Percentiles rank a stretch among this genome's conserved stretches.
Evolutionary conservation across 37 sponge, comb jelly and placozoan species (phyloP).

Genomic region (Bolinopsis microptera): DNA sequence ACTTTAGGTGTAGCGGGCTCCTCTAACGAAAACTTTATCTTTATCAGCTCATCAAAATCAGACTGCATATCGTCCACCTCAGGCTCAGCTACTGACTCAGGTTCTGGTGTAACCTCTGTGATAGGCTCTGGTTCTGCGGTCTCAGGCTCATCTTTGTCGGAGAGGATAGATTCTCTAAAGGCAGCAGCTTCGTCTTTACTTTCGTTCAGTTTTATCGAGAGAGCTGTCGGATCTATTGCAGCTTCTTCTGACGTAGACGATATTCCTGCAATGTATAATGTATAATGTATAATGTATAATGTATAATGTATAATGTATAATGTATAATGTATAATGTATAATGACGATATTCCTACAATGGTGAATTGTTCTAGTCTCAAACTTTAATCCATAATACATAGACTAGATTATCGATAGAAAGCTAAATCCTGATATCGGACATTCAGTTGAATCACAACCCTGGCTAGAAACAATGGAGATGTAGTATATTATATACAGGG

Average conservation of each 20-base stretch:
- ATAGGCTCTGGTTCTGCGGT: neutral
- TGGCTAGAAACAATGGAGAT: no score
- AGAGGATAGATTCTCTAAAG: constrained; percentile 4
- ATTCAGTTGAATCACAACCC: no score
- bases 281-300: no score
- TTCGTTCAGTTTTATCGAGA: constrained; percentile 25
- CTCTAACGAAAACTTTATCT: neutral
- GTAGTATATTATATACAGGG: no score
- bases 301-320: no score
- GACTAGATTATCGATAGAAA: no score
- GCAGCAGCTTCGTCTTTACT: constrained; percentile 48
- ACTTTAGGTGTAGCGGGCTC: neutral
- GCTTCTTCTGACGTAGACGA: constrained; percentile 34
- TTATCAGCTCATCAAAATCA: constrained; percentile 46
- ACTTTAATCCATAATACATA: no score
- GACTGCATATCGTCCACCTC: neutral
- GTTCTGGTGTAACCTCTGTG: neutral
- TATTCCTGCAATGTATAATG: no score
- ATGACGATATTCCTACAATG: no score
- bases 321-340: no score
- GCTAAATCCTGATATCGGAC: no score
- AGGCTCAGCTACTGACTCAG: neutral
- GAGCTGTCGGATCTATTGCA: neutral
- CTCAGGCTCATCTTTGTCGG: neutral
- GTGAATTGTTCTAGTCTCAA: no score